phyloP scores from a whole-genome alignment of 2,888 invertebrate species.

The Temnothorax ravouxi region DNA sequence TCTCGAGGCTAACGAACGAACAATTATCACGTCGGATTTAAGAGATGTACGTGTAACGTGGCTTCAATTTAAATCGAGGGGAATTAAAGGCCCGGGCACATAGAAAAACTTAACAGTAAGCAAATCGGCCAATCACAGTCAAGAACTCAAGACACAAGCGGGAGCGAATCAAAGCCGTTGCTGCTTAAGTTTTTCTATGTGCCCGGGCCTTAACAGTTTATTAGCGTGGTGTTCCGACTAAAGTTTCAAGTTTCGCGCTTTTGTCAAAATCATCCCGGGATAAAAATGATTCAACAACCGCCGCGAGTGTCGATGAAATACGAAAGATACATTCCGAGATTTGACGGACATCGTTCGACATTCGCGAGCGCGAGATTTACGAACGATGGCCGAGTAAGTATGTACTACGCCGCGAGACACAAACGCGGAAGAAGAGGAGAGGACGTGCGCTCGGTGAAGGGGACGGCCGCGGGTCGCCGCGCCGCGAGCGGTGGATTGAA shows the following conservation, averaged over 20 bases:
- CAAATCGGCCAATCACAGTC: too few relatives aligned
- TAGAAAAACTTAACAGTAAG: too few relatives aligned
- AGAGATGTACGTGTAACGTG: too few relatives aligned
- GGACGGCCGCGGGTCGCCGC: background rate
- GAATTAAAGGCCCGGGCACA: too few relatives aligned
- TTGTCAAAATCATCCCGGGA: background rate
- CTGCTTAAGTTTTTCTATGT: too few relatives aligned
- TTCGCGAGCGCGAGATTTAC: background rate
- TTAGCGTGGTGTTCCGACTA: background rate
- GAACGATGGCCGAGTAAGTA: too few relatives aligned
- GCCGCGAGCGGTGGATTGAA: conserved; percentile 38
- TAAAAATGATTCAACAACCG: background rate
- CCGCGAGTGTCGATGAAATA: background rate
- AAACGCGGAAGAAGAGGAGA: background rate
- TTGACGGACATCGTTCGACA: background rate
- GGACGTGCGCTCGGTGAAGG: background rate
- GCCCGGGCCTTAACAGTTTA: background rate
- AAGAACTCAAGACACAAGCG: too few relatives aligned
- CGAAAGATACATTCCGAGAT: background rate
- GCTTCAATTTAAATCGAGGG: background rate
- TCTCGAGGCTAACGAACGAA: background rate
- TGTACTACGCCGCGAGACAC: background rate
- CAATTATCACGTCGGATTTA: background rate
- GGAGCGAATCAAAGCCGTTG: too few relatives aligned
- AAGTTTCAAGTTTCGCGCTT: too few relatives aligned